These are phyloP conservation scores for Drosophila leontia DNA, from an alignment of 1,140 invertebrate species.

Conservation along the genomic window DNA sequence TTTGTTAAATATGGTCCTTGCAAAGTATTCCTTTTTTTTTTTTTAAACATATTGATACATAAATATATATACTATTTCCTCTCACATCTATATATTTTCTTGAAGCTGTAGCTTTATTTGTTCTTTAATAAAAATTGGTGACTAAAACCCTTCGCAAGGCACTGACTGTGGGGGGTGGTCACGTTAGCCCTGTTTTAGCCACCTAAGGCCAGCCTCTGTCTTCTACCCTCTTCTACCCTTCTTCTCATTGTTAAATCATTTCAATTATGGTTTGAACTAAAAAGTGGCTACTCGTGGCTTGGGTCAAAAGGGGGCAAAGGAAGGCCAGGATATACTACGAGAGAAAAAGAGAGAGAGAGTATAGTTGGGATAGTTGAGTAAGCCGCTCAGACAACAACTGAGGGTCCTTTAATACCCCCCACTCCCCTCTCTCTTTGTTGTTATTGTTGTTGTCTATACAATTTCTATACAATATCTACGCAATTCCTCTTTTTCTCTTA, in stretches of 20 bases:
- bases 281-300: slow-evolving; percentile 35
- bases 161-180: neutral
- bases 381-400: slow-evolving; percentile 19
- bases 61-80: neutral
- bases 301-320: slow-evolving; percentile 20
- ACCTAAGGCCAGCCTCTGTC: neutral
- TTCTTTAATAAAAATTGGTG: neutral
- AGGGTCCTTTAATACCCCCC: slow-evolving; percentile 26
- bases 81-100: neutral
- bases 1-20: too few species aligned
- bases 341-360: neutral
- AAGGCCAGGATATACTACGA: neutral
- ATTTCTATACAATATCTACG: slow-evolving; percentile 32
- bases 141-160: neutral
- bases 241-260: slow-evolving; percentile 46
- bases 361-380: slow-evolving; percentile 26
- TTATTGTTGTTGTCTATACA: slow-evolving; percentile 15
- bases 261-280: slow-evolving; percentile 47
- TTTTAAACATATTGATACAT: neutral
- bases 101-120: neutral
- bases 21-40: neutral
- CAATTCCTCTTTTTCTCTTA: slow-evolving; percentile 18
- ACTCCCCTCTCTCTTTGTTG: slow-evolving; percentile 3
- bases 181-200: neutral
- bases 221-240: neutral